Evolutionary conservation across 2,888 invertebrate species (phyloP).

Genomic region (Buathra laborator): DNA sequence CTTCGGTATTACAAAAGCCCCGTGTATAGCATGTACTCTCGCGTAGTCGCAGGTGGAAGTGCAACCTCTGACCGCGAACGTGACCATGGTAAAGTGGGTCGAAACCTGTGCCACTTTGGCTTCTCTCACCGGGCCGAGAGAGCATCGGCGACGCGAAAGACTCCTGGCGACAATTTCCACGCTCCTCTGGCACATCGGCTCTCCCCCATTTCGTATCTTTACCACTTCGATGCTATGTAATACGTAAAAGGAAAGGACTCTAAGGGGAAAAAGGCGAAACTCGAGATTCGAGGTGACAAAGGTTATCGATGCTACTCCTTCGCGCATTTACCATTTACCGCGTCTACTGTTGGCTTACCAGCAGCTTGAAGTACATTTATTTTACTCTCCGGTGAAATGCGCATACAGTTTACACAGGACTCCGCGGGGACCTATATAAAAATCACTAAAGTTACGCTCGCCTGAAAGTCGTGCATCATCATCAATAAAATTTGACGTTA

Average conservation of each 20-base stretch:
- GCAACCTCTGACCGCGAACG: slow-evolving; percentile 77
- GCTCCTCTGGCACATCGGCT: slow-evolving; percentile 18
- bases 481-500: not conserved
- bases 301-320: slow-evolving; percentile 34
- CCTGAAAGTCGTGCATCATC: slow-evolving; percentile 19
- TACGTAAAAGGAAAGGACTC: slow-evolving; percentile 34
- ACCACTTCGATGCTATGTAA: not conserved
- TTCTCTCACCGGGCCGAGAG: slow-evolving; percentile 20
- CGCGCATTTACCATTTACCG: not conserved
- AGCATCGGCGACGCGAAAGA: slow-evolving; percentile 18
- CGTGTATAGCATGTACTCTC: not conserved
- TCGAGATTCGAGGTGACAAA: slow-evolving; percentile 33
- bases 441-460: slow-evolving; percentile 20
- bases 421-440: not conserved
- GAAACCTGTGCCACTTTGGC: slow-evolving; percentile 69
- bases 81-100: slow-evolving; percentile 78
- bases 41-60: slow-evolving; percentile 47
- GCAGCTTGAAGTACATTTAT: not conserved
- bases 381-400: not conserved
- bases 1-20: not conserved
- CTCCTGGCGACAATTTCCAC: slow-evolving; percentile 52
- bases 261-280: slow-evolving; percentile 8
- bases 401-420: not conserved
- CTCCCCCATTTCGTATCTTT: no score
- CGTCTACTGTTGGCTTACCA: not conserved